A percentile compares a stretch with the other conserved stretches of the same genome.
phyloP scores from a whole-genome alignment of 2,113 vertebrate species.

The Bambusicola thoracicus region DNA sequence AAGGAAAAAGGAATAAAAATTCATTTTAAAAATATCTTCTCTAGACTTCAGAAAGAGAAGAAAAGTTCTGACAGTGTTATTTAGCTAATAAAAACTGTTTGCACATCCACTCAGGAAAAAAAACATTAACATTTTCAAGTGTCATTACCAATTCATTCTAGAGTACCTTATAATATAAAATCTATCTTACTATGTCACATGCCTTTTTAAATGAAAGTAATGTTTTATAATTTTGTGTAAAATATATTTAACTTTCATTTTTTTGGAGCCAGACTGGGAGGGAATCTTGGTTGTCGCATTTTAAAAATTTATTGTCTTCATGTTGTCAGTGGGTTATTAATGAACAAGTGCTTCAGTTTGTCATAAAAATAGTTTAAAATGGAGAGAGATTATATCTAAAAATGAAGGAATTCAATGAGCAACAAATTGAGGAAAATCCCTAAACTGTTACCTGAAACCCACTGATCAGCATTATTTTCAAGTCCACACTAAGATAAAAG shows the following conservation, averaged over 20 bases:
- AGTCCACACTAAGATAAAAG: background rate
- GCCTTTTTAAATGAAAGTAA: background rate
- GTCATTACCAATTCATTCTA: background rate
- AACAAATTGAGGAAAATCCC: background rate
- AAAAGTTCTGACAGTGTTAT: background rate
- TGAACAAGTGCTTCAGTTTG: background rate
- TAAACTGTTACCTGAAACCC: background rate
- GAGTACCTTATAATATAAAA: background rate
- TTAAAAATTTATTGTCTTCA: background rate
- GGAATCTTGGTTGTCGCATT: background rate
- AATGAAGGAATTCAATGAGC: background rate
- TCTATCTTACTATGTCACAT: background rate
- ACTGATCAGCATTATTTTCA: background rate
- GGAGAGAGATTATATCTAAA: background rate
- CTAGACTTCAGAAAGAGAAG: background rate
- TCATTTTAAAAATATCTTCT: background rate
- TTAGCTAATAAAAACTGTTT: background rate
- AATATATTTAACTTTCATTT: background rate
- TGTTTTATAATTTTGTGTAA: fast-evolving
- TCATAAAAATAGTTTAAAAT: background rate
- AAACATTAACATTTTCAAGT: background rate
- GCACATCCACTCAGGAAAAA: background rate
- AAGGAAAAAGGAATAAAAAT: conserved; percentile 48
- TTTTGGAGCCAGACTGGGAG: background rate
- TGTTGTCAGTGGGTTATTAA: background rate